Evolutionary conservation across 2,113 vertebrate genomes (phyloP).

Genomic region (Perca flavescens): DNA sequence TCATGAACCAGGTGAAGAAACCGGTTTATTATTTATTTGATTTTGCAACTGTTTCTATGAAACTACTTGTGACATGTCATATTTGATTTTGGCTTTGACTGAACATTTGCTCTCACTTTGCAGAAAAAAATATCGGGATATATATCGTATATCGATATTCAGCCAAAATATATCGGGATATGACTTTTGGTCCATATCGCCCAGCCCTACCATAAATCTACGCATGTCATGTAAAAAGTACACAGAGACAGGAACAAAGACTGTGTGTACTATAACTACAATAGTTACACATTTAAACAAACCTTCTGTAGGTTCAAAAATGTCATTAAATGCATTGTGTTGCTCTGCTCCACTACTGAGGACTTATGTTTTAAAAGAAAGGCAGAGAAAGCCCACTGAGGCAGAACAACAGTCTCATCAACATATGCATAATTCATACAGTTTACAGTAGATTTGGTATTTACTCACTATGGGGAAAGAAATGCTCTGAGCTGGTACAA

Average conservation of each 20-base stretch:
- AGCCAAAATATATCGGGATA: no score
- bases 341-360: background rate
- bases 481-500: slow-evolving; percentile 2
- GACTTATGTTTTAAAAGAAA: background rate
- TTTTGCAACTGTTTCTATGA: no score
- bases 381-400: background rate
- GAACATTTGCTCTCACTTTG: no score
- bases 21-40: no score
- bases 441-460: background rate
- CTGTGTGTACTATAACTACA: no score
- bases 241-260: background rate
- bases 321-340: background rate
- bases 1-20: no score
- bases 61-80: no score
- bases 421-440: background rate
- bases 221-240: background rate
- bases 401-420: background rate
- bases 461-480: background rate
- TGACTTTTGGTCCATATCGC: no score
- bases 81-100: no score
- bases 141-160: no score
- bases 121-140: no score
- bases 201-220: no score
- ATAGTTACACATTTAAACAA: background rate
- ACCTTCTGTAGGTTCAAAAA: background rate